Base-by-base conservation (phyloP, 2,797 vertebrate genomes). In the Brachyalestes nurse region DNA sequence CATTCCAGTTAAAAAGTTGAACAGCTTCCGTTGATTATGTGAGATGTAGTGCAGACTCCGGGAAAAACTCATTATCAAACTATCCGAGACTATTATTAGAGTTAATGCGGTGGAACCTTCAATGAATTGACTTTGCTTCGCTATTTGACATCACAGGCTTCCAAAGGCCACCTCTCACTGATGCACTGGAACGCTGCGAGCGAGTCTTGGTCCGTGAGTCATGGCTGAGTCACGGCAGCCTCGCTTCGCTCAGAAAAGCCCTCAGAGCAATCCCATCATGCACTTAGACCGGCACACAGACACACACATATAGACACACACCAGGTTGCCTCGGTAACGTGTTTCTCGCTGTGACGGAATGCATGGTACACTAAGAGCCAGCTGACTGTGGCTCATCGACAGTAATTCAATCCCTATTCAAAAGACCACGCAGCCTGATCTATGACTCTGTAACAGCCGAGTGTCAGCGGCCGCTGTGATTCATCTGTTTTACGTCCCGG, bases 301-400 rank as follows among this genome's bases (percentile, higher is more conserved):
- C 28, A 93, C 92, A 94, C 88, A 40, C 34, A 86, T 3, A 28
- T 28, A 28, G 1, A 93, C 92, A 94, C 88, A 40, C 34, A 86
- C 85, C 76, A 86, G 84, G 93, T 96, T 96, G 93, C 96, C 95
- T 93, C 92, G 94, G 93, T 95, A 96, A 95, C 88, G 86, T 17
- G 61, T 17, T 34, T 34, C 19, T 19, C 5, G 12, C 91, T 88
- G 93, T 73, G 58, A 69, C n/a, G 23, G 55, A 69, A 55, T 17
- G 49, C 55, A 70, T 6, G 69, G 61, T 73, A 53, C 72, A 40
- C 55, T 10, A 65, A 73, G 58, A 81, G 57, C 25, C 12, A 57
- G 80, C 62, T 61, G 55, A 45, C 45, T 51, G 47, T 47, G 55
- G 16, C 45, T 17, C 49, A 72, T 72, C 25, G 28, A 65, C 6